Evolutionary conservation across 2,797 vertebrate species (phyloP), one percentile per base, ranked within the genome.

Genomic region (Ispidina picta): DNA sequence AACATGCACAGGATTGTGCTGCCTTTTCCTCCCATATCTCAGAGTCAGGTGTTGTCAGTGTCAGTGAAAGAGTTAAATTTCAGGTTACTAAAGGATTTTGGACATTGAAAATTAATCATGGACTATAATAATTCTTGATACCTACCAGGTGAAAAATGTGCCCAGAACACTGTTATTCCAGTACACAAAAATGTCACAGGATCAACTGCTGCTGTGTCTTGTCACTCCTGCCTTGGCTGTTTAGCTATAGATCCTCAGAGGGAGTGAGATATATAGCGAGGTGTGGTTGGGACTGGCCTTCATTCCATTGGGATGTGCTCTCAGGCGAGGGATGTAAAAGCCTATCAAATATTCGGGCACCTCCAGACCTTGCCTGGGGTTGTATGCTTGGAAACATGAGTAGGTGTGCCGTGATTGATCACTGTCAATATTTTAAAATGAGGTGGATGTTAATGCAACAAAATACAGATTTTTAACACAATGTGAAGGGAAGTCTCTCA

Each of bases 51-150:
- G 4, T 79, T 83, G 74, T 73, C 51, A 62, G 66, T 9, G 37
- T 58, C 56, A 84, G 39, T 7, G 35, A 77, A 79, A 93, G 85
- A 51, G 35, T 80, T 95, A 95, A 94, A 86, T 85, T 86, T 88
- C 80, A 80, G 65, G 74, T 56, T 70, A 22, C 46, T 43, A 46
- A 68, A 73, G 71, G 62, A 39, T 83, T 35, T 20, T 76, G 46
- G 48, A 37, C 73, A 66, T 77, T 41, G 60, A 79, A 90, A 84
- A 85, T 58, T 59, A 66, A 78, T 79, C 58, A 64, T 69, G 64
- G 31, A 33, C 33, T 89, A 5, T 73, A 87, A 49, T 63, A 83
- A 51, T 64, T 65, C 69, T 28, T 70, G 74, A 60, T 75, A 89
- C 35, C 44, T 64, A 66, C 21, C 63, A 92, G 55, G 54, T 72